phyloP scores from a whole-genome alignment of 2,888 invertebrate genomes.

The Anodontia alba region DNA sequence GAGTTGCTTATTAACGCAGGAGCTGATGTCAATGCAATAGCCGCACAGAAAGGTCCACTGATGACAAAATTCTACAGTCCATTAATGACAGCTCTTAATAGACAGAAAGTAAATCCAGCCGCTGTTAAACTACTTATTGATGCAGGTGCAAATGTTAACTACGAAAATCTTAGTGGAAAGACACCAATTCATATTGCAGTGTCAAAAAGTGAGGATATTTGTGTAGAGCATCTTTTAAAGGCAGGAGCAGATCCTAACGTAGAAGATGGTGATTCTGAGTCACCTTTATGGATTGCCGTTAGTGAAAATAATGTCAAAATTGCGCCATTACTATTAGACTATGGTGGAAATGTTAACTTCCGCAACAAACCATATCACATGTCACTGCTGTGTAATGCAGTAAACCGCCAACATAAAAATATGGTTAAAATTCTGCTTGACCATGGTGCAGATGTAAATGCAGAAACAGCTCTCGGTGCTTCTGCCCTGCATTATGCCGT shows the following conservation, averaged over 20 bases:
- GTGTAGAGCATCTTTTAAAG: constrained; percentile 71
- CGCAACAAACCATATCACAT: constrained; percentile 52
- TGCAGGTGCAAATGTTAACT: constrained; percentile 74
- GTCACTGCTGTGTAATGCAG: constrained; percentile 69
- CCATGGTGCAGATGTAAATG: constrained; percentile 63
- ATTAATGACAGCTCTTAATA: constrained; percentile 67
- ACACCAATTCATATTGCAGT: constrained; percentile 78
- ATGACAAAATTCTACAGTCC: constrained; percentile 60
- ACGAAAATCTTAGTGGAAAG: constrained; percentile 66
- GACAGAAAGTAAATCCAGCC: constrained; percentile 63
- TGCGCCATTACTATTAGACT: constrained; percentile 65
- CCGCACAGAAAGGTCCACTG: constrained; percentile 67
- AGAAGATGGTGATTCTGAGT: constrained; percentile 71
- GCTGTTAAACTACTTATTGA: constrained; percentile 72
- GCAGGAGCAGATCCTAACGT: constrained; percentile 74
- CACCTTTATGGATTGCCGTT: constrained; percentile 80
- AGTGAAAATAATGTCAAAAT: constrained; percentile 75
- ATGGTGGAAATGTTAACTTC: constrained; percentile 73
- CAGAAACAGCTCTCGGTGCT: constrained; percentile 62
- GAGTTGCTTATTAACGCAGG: constrained; percentile 70
- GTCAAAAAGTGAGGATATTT: constrained; percentile 72
- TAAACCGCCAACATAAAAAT: constrained; percentile 57
- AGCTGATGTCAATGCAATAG: constrained; percentile 73
- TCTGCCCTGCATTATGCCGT: constrained; percentile 71
- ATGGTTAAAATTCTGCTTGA: constrained; percentile 69